Base-by-base conservation (phyloP, 2,113 vertebrate genomes). In the Leptobrachium ailaonicum region DNA sequence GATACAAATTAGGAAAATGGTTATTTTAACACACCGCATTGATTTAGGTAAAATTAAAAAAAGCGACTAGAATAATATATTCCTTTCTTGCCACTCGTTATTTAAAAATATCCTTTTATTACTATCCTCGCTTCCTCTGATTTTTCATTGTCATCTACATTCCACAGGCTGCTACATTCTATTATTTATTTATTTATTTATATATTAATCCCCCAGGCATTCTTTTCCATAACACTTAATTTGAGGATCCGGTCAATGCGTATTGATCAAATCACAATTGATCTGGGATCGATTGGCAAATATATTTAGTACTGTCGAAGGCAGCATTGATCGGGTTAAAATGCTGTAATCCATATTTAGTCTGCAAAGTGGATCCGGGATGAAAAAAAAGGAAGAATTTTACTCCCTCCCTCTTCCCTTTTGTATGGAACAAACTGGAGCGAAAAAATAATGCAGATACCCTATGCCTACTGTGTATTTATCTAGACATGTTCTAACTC, bases 261-360 rank as follows among this genome's bases (percentile, higher is more conserved):
- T 63, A 70, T 78, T 13, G 67, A 70, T 62, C 9, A 6, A 78
- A 63, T 70, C 54, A 45, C 54, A 63, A 63, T 71, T 62, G 42
- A 77, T 60, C 58, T 40, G 6, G 42, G 50, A 63, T 71, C 47
- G 42, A 77, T 60, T 69, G 11, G 6, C n/a, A 62, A 78, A 71
- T 41, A 58, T 56, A 77, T 70, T 79, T 53, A 62, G 64, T 9
- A 63, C 6, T 14, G 63, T 76, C 42, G 60, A 44, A 66, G 70
- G 40, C 60, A 63, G 62, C 60, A 73, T 80, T 73, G 70, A 73
- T 45, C 44, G 60, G 40, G 60, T 67, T 80, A 73, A 53, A 67
- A 67, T 66, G 14, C 44, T 56, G 44, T 50, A 32, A 77, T 69
- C 75, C 41, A 77, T 63, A 74, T 44, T 69, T 69, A 54, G 64